Evolutionary conservation across 2,797 vertebrate genomes (phyloP).

Genomic region (Crocodylus rhombifer): DNA sequence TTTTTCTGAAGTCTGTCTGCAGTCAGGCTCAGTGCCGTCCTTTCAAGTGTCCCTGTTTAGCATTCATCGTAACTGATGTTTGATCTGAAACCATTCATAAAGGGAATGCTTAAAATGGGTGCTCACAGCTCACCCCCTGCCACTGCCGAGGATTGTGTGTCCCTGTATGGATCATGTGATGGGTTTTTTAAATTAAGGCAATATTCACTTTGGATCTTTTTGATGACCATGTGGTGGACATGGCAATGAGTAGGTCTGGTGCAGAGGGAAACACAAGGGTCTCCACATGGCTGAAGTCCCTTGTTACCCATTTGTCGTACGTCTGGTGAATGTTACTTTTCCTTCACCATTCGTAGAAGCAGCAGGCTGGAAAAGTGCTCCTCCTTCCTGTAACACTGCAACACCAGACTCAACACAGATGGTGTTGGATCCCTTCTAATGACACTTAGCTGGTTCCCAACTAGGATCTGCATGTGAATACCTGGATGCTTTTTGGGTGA

Average conservation of each 20-base stretch:
- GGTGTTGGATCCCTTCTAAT: not conserved
- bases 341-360: not conserved
- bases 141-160: not conserved
- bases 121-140: not conserved
- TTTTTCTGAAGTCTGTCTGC: not conserved
- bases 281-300: not conserved
- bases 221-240: not conserved
- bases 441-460: rapidly evolving
- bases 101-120: not conserved
- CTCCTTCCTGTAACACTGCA: not conserved
- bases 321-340: not conserved
- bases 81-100: not conserved
- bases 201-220: not conserved
- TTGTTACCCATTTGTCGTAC: rapidly evolving
- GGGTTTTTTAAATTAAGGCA: not conserved
- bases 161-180: rapidly evolving
- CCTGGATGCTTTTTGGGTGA: not conserved
- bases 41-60: not conserved
- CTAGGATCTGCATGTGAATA: rapidly evolving
- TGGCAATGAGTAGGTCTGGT: not conserved
- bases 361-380: not conserved
- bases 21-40: not conserved
- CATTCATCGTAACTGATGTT: rapidly evolving
- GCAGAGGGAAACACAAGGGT: not conserved
- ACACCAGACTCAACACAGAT: not conserved